Percentiles rank a stretch among this genome's conserved stretches.
Evolutionary conservation across 2,113 vertebrate genomes (phyloP).

Genomic region (Eulacestoma nigropectus): DNA sequence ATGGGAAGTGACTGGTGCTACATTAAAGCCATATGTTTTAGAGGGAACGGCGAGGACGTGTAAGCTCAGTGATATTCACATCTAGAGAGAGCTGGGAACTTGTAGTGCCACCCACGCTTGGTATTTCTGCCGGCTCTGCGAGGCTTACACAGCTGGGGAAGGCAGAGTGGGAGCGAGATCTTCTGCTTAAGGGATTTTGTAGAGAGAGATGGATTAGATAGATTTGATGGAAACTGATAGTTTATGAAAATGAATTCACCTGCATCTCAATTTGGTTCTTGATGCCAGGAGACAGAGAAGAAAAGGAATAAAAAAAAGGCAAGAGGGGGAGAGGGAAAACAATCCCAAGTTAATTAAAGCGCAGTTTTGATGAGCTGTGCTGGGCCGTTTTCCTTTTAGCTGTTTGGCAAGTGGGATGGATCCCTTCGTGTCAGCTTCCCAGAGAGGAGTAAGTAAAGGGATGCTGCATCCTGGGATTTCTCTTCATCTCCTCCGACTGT

Average conservation of each 20-base stretch:
- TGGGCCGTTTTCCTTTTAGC: background rate
- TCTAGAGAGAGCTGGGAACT: slow-evolving; percentile 52
- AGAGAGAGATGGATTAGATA: slow-evolving; percentile 50
- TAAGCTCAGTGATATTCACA: slow-evolving; percentile 61
- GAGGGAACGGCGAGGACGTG: slow-evolving; percentile 29
- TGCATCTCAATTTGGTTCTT: slow-evolving; percentile 40
- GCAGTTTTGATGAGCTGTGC: background rate
- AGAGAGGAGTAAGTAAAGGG: background rate
- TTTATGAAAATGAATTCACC: slow-evolving; percentile 54
- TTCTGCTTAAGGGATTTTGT: slow-evolving; percentile 50
- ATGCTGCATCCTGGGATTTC: background rate
- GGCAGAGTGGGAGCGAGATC: slow-evolving; percentile 20
- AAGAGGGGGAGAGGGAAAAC: background rate
- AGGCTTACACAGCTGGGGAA: slow-evolving; percentile 9
- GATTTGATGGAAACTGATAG: slow-evolving; percentile 41
- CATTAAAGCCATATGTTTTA: slow-evolving; percentile 55
- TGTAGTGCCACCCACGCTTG: slow-evolving; percentile 54
- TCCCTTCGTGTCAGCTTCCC: background rate
- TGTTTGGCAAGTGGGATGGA: background rate
- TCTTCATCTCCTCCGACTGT: background rate
- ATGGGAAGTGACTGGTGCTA: slow-evolving; percentile 46
- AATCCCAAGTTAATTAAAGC: background rate
- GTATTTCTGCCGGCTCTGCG: slow-evolving; percentile 53
- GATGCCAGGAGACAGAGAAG: background rate
- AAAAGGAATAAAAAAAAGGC: background rate